A percentile compares a stretch with the other conserved stretches of the same genome.
Evolutionary conservation across 2,888 invertebrate genomes (phyloP).

Genomic region (Oligia fasciuncula): DNA sequence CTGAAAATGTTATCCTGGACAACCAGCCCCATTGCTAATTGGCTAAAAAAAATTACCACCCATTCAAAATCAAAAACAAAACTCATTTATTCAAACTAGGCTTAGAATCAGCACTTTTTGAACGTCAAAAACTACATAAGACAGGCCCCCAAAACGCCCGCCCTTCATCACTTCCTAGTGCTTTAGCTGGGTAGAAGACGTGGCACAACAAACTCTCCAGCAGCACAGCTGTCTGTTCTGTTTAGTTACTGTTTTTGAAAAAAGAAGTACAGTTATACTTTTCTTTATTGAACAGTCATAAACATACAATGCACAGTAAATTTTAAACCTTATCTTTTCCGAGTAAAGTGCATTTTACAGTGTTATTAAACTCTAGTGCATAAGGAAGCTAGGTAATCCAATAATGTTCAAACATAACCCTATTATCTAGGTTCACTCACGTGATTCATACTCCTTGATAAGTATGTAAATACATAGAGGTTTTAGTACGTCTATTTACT

Average conservation of each 20-base stretch:
- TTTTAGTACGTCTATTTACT: not conserved
- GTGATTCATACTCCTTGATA: constrained; percentile 55
- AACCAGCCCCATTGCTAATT: too few relatives aligned
- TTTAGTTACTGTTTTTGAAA: not conserved
- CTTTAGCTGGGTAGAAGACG: not conserved
- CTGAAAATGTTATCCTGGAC: too few relatives aligned
- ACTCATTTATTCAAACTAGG: too few relatives aligned
- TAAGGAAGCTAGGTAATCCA: constrained; percentile 64
- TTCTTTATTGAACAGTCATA: not conserved
- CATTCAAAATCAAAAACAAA: not conserved
- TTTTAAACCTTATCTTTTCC: not conserved
- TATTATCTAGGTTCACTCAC: constrained; percentile 60
- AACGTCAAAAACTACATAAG: too few relatives aligned
- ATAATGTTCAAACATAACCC: constrained; percentile 53
- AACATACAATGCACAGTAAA: not conserved
- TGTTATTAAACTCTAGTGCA: not conserved
- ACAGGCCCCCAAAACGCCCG: not conserved
- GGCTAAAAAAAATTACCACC: too few relatives aligned
- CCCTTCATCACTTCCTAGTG: too few relatives aligned
- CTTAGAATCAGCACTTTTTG: too few relatives aligned
- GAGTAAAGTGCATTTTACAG: not conserved
- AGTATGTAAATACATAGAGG: constrained; percentile 26
- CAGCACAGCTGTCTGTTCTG: not conserved
- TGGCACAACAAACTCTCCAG: not conserved
- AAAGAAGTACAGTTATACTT: not conserved